Evolutionary conservation across 2,113 vertebrate genomes (phyloP).

Genomic region (Hyperoodon ampullatus): DNA sequence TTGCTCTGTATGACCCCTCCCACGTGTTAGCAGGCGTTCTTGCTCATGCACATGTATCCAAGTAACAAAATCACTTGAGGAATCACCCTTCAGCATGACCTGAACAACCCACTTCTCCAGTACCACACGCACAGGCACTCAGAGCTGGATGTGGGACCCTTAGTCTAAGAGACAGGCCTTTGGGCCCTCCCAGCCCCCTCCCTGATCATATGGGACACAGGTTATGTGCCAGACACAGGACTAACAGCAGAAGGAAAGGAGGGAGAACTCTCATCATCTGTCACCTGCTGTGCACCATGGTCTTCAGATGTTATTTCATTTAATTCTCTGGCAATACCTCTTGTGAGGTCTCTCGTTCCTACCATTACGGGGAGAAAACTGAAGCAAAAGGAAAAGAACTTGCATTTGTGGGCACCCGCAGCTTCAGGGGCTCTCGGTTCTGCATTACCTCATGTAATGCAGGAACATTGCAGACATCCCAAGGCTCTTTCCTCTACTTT

Average conservation of each 20-base stretch:
- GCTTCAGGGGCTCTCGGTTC: neutral
- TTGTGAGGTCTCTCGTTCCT: accelerated
- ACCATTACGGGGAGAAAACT: neutral
- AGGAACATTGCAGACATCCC: too few species aligned
- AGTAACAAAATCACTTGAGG: neutral
- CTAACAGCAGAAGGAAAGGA: neutral
- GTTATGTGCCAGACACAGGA: neutral
- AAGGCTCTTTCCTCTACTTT: neutral
- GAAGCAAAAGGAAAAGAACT: neutral
- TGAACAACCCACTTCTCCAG: neutral
- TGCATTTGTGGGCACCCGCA: accelerated
- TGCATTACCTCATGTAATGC: accelerated
- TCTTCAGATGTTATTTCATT: neutral
- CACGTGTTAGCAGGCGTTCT: neutral
- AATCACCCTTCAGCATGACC: neutral
- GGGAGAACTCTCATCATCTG: neutral
- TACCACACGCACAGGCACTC: neutral
- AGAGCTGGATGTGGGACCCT: neutral
- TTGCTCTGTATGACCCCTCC: neutral
- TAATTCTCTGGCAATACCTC: neutral
- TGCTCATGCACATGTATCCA: accelerated
- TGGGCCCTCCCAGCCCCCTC: too few species aligned
- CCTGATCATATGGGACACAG: neutral
- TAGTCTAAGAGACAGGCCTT: neutral
- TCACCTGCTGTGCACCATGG: neutral